Evolutionary conservation across 1,140 invertebrate species (phyloP).

Genomic region (Cardiocondyla obscurior): DNA sequence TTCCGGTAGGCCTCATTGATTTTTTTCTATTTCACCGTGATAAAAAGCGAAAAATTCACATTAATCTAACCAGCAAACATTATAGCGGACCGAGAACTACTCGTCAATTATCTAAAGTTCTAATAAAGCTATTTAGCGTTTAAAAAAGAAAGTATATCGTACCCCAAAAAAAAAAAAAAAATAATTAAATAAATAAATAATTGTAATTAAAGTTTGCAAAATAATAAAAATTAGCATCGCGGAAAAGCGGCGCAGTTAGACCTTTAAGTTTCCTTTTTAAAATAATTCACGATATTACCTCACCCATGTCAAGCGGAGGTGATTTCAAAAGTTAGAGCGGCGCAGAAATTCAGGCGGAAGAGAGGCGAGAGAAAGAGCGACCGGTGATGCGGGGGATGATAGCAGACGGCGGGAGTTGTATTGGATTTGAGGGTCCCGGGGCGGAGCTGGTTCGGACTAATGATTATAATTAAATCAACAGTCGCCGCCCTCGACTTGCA

Average conservation of each 20-base stretch:
- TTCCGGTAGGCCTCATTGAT: constrained; percentile 17
- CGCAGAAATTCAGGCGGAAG: background rate
- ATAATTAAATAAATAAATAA: no score
- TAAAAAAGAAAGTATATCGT: no score
- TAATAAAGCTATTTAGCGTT: no score
- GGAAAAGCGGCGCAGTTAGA: no score
- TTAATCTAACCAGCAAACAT: background rate
- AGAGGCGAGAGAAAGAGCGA: constrained; percentile 32
- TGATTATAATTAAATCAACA: constrained; percentile 83
- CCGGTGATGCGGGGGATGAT: constrained; percentile 58
- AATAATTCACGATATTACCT: background rate
- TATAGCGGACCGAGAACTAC: background rate
- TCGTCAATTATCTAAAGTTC: background rate
- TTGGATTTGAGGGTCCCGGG: constrained; percentile 79
- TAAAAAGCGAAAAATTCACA: background rate
- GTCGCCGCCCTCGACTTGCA: constrained; percentile 79
- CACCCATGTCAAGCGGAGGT: background rate
- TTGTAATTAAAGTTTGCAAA: no score
- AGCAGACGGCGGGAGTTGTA: constrained; percentile 73
- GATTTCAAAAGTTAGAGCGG: constrained; percentile 5
- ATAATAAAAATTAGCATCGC: no score
- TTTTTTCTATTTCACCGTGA: background rate
- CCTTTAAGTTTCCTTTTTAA: no score
- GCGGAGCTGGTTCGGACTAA: constrained; percentile 78
- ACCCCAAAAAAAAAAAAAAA: background rate